Evolutionary conservation across 2,113 vertebrate genomes (phyloP).

Genomic region (Macroglossus sobrinus): DNA sequence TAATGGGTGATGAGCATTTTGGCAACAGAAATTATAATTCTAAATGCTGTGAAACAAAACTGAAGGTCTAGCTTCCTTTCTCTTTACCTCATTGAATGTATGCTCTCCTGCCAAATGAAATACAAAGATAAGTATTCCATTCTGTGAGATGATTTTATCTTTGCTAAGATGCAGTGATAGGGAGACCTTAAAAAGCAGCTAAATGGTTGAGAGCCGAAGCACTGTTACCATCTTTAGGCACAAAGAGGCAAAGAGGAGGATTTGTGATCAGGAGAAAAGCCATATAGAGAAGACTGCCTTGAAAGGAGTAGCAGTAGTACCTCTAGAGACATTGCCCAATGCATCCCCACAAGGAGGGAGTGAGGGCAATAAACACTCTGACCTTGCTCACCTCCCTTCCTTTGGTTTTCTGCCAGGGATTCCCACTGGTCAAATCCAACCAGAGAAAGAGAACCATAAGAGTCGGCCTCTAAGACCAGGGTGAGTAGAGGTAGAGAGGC

Average conservation of each 20-base stretch:
- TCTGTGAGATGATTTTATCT: neutral
- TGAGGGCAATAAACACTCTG: neutral
- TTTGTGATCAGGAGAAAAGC: neutral
- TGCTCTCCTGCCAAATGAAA: constrained; percentile 19
- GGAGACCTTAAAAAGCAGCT: neutral
- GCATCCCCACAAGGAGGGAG: neutral
- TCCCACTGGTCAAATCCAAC: neutral
- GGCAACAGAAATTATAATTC: constrained; percentile 27
- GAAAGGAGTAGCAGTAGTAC: neutral
- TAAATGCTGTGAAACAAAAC: constrained; percentile 45
- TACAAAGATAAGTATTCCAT: neutral
- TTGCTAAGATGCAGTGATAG: neutral
- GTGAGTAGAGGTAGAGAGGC: neutral
- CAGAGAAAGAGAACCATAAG: neutral
- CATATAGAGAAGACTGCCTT: neutral
- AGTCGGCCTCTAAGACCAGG: neutral
- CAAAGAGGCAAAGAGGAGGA: neutral
- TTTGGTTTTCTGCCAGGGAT: neutral
- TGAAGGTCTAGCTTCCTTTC: neutral
- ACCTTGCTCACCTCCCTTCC: neutral
- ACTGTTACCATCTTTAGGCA: neutral
- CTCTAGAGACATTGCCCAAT: neutral
- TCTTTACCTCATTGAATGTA: neutral
- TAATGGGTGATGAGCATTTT: neutral
- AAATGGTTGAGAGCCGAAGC: neutral